Conservation (phyloP, 2,113 vertebrate species). For the Petrocephalus microphthalmus region DNA sequence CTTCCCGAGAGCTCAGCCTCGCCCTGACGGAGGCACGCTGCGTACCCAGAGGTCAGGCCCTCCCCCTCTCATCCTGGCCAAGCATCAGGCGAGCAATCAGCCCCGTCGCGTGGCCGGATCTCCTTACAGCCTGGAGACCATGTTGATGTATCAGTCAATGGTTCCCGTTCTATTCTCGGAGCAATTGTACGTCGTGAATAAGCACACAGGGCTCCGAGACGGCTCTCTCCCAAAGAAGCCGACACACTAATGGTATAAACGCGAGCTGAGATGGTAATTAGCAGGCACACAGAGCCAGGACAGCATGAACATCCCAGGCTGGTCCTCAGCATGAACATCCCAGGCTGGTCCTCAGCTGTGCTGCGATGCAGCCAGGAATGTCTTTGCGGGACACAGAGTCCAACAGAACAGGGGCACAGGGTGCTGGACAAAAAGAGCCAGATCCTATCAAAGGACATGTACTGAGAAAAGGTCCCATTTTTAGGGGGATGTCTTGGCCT, state of each 20-base stretch:
- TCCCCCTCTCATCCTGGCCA: not conserved
- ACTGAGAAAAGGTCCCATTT: not conserved
- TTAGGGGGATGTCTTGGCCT: not conserved
- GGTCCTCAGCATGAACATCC: not conserved
- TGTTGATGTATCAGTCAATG: not conserved
- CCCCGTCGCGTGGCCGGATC: not conserved
- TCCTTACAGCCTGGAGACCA: not conserved
- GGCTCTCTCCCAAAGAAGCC: not conserved
- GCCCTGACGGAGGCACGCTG: not conserved
- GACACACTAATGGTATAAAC: not conserved
- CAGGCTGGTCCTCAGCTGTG: not conserved
- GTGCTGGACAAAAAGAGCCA: constrained; percentile 24
- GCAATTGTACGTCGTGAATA: not conserved
- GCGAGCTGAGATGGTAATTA: not conserved
- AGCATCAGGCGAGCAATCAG: not conserved
- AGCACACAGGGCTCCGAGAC: not conserved
- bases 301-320: not conserved
- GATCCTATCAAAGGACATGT: constrained; percentile 20
- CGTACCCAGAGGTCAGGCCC: not conserved
- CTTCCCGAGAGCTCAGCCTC: not conserved
- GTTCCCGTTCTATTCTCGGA: not conserved
- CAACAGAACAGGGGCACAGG: constrained; percentile 25
- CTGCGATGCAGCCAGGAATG: constrained; percentile 18
- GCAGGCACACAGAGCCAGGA: not conserved
- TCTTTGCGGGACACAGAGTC: constrained; percentile 21